These are phyloP conservation scores for Triplophysa yarkandensis DNA, from an alignment of 2,797 vertebrate species.

Conservation along the genomic window DNA sequence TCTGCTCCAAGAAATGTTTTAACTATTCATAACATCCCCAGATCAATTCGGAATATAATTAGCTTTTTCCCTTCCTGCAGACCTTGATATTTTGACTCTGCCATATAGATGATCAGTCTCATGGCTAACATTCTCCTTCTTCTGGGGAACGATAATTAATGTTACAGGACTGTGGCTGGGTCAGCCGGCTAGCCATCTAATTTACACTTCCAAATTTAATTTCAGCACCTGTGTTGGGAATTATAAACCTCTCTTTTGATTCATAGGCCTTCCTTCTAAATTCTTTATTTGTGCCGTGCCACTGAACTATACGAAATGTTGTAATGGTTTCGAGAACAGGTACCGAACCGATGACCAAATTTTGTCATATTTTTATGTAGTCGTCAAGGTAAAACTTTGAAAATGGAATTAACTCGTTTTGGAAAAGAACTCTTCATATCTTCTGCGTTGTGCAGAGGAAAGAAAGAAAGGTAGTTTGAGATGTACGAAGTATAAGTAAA, in stretches of 20 bases:
- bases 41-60: constrained; percentile 25
- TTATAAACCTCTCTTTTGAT: constrained; percentile 35
- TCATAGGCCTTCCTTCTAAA: constrained; percentile 34
- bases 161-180: constrained; percentile 36
- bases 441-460: too few relatives aligned
- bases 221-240: constrained; percentile 49
- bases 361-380: too few relatives aligned
- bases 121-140: constrained; percentile 48
- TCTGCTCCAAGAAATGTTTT: background rate
- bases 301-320: constrained; percentile 34
- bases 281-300: constrained; percentile 32
- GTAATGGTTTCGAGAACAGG: background rate
- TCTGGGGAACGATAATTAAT: constrained; percentile 53
- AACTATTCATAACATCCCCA: constrained; percentile 27
- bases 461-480: too few relatives aligned
- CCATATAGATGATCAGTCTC: constrained; percentile 35
- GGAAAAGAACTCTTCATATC: too few relatives aligned
- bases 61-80: background rate
- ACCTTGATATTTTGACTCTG: background rate
- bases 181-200: constrained; percentile 37
- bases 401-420: too few relatives aligned
- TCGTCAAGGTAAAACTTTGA: too few relatives aligned
- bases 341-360: background rate
- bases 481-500: too few relatives aligned
- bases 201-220: constrained; percentile 46